Evolutionary conservation across 2,113 vertebrate genomes (phyloP), one percentile per base, ranked within the genome.

Genomic region (Sitta europaea): DNA sequence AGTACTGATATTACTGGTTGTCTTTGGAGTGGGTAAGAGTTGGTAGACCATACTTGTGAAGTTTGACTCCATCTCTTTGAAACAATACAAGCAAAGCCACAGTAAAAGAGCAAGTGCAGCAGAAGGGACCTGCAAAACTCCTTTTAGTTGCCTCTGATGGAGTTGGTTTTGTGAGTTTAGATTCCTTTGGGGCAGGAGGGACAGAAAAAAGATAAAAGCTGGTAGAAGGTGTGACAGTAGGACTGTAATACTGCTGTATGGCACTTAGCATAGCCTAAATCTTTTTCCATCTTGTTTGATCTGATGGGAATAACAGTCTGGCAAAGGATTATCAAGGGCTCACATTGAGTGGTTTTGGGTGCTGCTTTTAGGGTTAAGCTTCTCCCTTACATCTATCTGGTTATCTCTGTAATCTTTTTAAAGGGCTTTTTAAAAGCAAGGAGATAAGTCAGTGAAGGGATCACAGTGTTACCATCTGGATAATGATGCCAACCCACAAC

Each of bases 401-500:
- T 96, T 80, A 83, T 92, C 77, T 77, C 82, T 88, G 78, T 70
- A 71, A 88, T 94, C 86, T 90, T 88, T 93, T 73, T 87, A 53
- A 87, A 95, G 73, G 51, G 53, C 48, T 90, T 91, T 92, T 96
- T 96, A 73, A 92, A 86, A 89, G 84, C 68, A 81, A 59, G 82
- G 68, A 89, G 76, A 17, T 88, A 92, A 94, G 79, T 84, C 87
- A 62, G 67, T 42, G 29, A 80, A 83, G 63, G 86, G 78, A 58
- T 58, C 76, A 82, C 90, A 80, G 72, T 88, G 90, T 92, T 88
- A 90, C 95, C 86, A 86, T 93, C 92, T 93, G 96, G 92, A 38
- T 75, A 79, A 79, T 79, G 82, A 86, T 82, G 75, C 82, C 90
- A 96, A 47, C 92, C 55, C 88, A 86, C 94, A 92, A 33, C 82